Base-by-base conservation (phyloP, 2,797 vertebrate species). In the Nyctalus aviator region DNA sequence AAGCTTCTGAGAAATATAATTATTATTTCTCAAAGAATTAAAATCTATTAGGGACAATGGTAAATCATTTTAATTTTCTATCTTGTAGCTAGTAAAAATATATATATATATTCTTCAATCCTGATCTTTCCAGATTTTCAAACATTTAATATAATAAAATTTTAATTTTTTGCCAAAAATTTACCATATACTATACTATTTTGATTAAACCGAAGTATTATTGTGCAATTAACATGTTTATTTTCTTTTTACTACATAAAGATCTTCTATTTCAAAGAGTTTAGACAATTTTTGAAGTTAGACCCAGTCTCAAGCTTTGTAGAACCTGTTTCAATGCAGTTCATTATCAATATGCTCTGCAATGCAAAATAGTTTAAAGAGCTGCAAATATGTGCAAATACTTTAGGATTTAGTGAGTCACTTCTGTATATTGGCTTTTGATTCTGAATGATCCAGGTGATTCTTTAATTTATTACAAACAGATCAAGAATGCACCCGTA, bases 121-220 rank as follows among this genome's bases (percentile, higher is more conserved):
- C 32, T 66, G n/a, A 84, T 4, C 21, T 69, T 17, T 23, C 53
- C 17, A 75, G 83, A 79, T 79, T 91, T 77, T 41, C 18, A 64
- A 62, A 37, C 10, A 73, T 46, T 66, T 35, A 57, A 35, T 73
- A 59, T 25, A 78, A 59, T 27, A 27, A 72, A 64, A 93, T 68
- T 78, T 64, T 48, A 87, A 94, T 55, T 59, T 93, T 83, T 71
- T 79, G 27, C 44, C 35, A 91, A 88, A 86, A 79, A 12, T 8
- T 20, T 64, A 57, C 1, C 20, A 79, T 37, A 75, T 3, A n/a
- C n/a, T n/a, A 30, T 23, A 32, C 9, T 30, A 77, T 27, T 94
- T 81, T 44, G 44, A 64, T 55, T 46, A 46, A 94, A 72, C 3
- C 32, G 41, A 84, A 73, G 6, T 30, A 90, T 14, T 53, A 6